Evolutionary conservation across 2,113 vertebrate genomes (phyloP).

Genomic region (Esox niger): DNA sequence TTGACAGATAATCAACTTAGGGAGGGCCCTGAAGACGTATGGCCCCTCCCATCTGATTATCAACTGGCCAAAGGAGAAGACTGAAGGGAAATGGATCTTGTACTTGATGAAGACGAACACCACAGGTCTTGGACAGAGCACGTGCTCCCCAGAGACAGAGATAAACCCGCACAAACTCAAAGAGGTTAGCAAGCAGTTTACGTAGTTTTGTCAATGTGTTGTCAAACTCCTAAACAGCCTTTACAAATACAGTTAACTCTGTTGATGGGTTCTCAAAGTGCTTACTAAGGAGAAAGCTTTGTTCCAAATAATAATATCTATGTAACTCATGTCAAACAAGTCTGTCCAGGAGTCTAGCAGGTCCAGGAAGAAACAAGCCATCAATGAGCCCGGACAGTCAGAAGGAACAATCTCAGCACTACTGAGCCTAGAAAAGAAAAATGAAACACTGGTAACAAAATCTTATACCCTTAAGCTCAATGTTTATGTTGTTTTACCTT

Average conservation of each 20-base stretch:
- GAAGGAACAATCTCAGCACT: slow-evolving; percentile 69
- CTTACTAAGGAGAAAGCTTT: neutral
- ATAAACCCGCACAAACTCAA: slow-evolving; percentile 69
- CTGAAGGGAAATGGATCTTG: slow-evolving; percentile 82
- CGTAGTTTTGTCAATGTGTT: no score
- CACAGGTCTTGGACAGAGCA: slow-evolving; percentile 71
- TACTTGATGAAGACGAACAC: slow-evolving; percentile 86
- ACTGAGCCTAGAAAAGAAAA: slow-evolving; percentile 74
- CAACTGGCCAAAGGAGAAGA: slow-evolving; percentile 84
- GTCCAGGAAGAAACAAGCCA: slow-evolving; percentile 76
- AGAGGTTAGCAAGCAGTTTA: slow-evolving; percentile 36
- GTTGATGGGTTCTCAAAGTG: neutral
- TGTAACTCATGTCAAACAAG: no score
- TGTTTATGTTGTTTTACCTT: no score
- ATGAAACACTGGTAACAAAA: slow-evolving; percentile 76
- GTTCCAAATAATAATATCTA: neutral
- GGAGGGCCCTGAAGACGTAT: slow-evolving; percentile 81
- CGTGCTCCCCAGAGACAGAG: slow-evolving; percentile 72
- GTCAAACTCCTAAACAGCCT: neutral
- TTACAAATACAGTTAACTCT: neutral
- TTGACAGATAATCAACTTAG: slow-evolving; percentile 86
- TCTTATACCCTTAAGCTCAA: neutral
- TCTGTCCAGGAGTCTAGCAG: slow-evolving; percentile 60
- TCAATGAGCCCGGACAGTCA: slow-evolving; percentile 51
- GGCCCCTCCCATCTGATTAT: slow-evolving; percentile 81